Evolutionary conservation across 2,113 vertebrate species (phyloP).

Genomic region (Ochotona princeps): DNA sequence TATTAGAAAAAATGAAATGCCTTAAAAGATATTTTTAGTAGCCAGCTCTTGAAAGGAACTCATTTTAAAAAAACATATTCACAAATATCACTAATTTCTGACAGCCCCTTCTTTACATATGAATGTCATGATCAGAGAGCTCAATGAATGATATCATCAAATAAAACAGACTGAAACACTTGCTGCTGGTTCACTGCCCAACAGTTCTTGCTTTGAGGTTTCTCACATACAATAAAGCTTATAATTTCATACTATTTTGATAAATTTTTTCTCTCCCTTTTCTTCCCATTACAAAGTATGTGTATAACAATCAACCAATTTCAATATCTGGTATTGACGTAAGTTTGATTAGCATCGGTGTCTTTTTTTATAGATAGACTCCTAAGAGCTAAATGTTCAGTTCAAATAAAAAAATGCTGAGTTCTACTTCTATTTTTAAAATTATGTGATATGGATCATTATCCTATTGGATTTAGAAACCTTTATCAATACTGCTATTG

Average conservation of each 20-base stretch:
- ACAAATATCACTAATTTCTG: constrained; percentile 61
- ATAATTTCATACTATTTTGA: constrained; percentile 49
- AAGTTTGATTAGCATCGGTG: background rate
- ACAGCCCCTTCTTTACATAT: constrained; percentile 31
- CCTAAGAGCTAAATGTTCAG: background rate
- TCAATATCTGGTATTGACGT: background rate
- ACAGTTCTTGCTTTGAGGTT: constrained; percentile 49
- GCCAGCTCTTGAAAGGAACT: constrained; percentile 42
- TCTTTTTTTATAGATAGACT: constrained; percentile 23
- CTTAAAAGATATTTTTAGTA: constrained; percentile 56
- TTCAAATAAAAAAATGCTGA: constrained; percentile 54
- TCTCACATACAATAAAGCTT: constrained; percentile 26
- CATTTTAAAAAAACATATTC: constrained; percentile 59
- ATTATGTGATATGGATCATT: constrained; percentile 33
- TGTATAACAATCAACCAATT: background rate
- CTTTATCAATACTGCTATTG: constrained; percentile 1
- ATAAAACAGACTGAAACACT: constrained; percentile 45
- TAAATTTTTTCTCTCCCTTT: constrained; percentile 8
- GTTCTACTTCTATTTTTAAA: constrained; percentile 68
- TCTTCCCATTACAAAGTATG: background rate
- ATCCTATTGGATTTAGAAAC: constrained; percentile 64
- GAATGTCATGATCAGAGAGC: constrained; percentile 36
- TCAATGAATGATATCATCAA: constrained; percentile 30
- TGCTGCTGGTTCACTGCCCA: background rate
- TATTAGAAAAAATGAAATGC: constrained; percentile 49